phyloP scores from a whole-genome alignment of 53 echinoderm and acorn worm genomes.

The Luidia sarsii region DNA sequence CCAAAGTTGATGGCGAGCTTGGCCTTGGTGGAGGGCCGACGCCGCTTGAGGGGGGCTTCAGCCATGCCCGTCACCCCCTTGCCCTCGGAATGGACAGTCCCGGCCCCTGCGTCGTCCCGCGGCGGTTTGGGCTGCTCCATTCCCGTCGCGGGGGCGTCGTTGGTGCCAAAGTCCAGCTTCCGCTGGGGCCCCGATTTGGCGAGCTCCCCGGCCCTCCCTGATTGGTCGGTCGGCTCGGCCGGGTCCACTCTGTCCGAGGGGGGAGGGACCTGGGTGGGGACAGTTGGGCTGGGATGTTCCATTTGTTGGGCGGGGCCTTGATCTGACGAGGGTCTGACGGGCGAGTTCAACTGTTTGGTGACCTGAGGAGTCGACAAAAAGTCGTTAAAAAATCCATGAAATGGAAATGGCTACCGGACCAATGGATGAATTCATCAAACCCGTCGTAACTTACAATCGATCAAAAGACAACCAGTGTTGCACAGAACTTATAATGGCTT shows the following conservation, averaged over 20 bases:
- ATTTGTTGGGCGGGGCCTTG: conserved; percentile 27
- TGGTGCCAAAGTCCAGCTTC: conserved; percentile 17
- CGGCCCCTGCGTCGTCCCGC: not conserved
- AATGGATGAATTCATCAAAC: too few relatives aligned
- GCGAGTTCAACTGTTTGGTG: conserved; percentile 38
- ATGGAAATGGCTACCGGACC: too few relatives aligned
- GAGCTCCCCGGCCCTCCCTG: not conserved
- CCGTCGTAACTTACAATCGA: too few relatives aligned
- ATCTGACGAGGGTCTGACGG: not conserved
- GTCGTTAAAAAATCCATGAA: too few relatives aligned
- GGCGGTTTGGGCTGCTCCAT: not conserved
- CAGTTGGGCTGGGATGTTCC: conserved; percentile 1
- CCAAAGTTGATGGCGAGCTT: conserved; percentile 61
- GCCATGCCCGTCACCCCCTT: not conserved
- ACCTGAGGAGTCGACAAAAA: too few relatives aligned
- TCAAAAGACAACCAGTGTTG: too few relatives aligned
- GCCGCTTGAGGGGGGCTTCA: not conserved
- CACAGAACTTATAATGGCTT: too few relatives aligned
- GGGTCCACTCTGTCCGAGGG: conserved; percentile 3
- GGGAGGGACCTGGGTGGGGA: not conserved
- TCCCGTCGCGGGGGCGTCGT: not conserved
- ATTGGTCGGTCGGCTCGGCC: conserved; percentile 7
- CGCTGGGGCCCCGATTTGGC: not conserved
- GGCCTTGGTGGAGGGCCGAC: conserved; percentile 43
- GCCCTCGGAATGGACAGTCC: conserved; percentile 8